Conservation (phyloP, 2,797 vertebrate genomes). For the Galaxias olidus region DNA sequence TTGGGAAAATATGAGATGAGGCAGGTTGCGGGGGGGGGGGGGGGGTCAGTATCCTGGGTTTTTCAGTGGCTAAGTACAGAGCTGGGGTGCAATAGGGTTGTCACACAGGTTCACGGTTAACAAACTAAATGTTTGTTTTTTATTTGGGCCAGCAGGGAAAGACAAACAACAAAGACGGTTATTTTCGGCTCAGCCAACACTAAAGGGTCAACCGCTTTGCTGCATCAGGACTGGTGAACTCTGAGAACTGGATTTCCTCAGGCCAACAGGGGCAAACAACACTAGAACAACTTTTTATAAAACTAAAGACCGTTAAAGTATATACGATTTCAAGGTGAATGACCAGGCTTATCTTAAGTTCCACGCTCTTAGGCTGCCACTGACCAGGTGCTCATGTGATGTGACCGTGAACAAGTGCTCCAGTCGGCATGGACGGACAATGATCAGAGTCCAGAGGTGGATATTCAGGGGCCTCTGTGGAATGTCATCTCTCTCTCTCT, state of each 20-base stretch:
- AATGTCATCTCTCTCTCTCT: not conserved
- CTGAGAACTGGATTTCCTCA: not conserved
- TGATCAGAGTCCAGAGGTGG: conserved; percentile 50
- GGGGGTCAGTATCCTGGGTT: no score
- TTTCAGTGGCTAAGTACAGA: conserved; percentile 53
- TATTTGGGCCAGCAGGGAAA: conserved; percentile 6
- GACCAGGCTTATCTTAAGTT: no score
- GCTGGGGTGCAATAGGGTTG: conserved; percentile 15
- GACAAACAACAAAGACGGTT: conserved; percentile 37
- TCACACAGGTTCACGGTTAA: conserved; percentile 42
- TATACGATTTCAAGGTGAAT: no score
- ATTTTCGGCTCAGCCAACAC: conserved; percentile 37
- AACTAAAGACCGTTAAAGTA: no score
- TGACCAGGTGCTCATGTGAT: conserved; percentile 9
- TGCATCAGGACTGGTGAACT: not conserved
- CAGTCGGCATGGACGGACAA: not conserved
- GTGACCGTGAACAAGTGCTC: conserved; percentile 16
- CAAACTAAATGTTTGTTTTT: conserved; percentile 52
- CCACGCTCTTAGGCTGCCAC: not conserved
- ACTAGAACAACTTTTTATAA: no score
- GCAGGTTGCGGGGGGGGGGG: no score
- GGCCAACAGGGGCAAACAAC: conserved; percentile 44
- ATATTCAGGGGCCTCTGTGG: not conserved
- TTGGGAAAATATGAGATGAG: no score
- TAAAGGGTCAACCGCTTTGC: not conserved